These are phyloP conservation scores for Suricata suricatta DNA, from an alignment of 2,113 vertebrate species.

Conservation along the genomic window DNA sequence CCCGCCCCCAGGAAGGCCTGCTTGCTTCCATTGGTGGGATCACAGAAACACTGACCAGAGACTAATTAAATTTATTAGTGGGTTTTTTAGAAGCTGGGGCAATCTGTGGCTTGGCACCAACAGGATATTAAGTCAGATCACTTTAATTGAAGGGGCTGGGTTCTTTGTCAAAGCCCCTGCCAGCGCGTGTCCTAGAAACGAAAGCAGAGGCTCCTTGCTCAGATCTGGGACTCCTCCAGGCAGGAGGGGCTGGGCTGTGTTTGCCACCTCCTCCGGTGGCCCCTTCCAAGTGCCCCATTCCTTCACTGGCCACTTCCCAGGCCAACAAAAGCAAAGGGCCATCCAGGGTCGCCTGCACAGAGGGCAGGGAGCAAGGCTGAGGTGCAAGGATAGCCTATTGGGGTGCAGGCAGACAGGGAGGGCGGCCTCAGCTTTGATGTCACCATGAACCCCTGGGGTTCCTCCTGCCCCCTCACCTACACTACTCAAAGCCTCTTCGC, in stretches of 20 bases:
- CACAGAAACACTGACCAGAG: slow-evolving; percentile 50
- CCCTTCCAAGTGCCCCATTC: not conserved
- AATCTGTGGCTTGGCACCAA: slow-evolving; percentile 41
- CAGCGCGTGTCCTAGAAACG: slow-evolving; percentile 49
- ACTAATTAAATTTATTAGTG: slow-evolving; percentile 67
- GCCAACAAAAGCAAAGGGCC: not conserved
- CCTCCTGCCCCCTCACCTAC: not conserved
- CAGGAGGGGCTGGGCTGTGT: not conserved
- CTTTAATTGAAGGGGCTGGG: slow-evolving; percentile 54
- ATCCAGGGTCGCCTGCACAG: not conserved
- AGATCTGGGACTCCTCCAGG: not conserved
- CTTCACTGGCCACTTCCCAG: not conserved
- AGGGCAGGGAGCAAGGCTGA: not conserved
- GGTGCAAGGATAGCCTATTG: not conserved
- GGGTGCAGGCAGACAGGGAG: not conserved
- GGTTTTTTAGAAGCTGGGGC: slow-evolving; percentile 52
- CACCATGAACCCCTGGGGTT: not conserved
- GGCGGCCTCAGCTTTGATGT: not conserved
- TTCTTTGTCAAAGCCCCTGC: slow-evolving; percentile 44
- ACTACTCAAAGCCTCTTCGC: not conserved
- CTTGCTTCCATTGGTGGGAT: not conserved
- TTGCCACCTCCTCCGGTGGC: not conserved
- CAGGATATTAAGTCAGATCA: slow-evolving; percentile 73
- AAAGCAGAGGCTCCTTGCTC: not conserved
- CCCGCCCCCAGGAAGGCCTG: not conserved